Evolutionary conservation across 2,113 vertebrate genomes (phyloP), one percentile per base, ranked within the genome.

Genomic region (Hydropotes inermis): DNA sequence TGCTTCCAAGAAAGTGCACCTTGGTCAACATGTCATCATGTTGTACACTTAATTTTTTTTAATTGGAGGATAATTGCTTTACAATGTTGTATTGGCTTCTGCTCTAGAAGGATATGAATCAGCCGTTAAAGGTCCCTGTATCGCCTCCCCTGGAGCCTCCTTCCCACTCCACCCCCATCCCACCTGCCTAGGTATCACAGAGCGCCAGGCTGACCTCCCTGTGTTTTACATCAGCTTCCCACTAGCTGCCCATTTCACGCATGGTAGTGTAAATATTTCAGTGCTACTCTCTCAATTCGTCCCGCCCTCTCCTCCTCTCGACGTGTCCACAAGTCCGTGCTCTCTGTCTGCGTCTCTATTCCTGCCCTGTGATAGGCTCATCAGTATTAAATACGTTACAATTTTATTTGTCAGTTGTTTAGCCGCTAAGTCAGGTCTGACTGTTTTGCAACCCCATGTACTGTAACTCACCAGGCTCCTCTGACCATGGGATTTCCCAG

Each of bases 191-290:
- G 70, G 21, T 14, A 0, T 43, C 70, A 7, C 70, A 25, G 39
- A 43, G 70, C 36, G 13, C 39, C 23, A 7, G 36, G 23, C 70
- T 25, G 36, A 43, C 23, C 11, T 27, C 39, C 70, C 23, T 39
- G 39, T 7, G 12, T 43, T 25, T 14, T 0, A 76, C 6, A 4
- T 23, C 39, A 39, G 0, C 39, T 25, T 43, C 39, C 70, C 12
- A 0, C 67, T 4, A 4, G 70, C 23, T 14, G 0, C 7, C 70
- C 6, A 1, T 15, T 15, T 25, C 2, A 76, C 70, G 1, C 12
- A 1, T 1, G 12, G 39, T 25, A 1, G 23, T 1, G 0, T 2
- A 27, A 25, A 0, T 27, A 14, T 27, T 27, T 27, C 6, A 3
- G 12, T 6, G 1, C 39, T 27, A 25, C 23, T 43, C 36, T 25